Evolutionary conservation across 1,140 invertebrate species (phyloP).

Genomic region (Danaus melanippus): DNA sequence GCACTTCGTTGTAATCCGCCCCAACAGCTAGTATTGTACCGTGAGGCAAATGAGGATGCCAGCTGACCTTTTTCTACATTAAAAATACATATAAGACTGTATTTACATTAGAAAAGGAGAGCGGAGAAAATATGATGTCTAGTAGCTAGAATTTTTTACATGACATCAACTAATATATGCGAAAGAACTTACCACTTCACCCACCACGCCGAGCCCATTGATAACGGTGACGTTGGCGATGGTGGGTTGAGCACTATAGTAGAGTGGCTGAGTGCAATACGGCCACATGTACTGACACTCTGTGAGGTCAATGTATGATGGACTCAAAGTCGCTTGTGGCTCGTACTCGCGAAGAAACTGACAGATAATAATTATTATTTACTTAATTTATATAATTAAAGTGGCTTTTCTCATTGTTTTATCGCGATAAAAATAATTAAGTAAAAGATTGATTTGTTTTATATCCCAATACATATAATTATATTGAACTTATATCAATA

Average conservation of each 20-base stretch:
- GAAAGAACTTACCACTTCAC: slow-evolving; percentile 74
- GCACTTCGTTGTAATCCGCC: slow-evolving; percentile 82
- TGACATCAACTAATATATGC: not conserved
- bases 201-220: slow-evolving; percentile 91
- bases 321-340: slow-evolving; percentile 83
- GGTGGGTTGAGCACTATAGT: slow-evolving; percentile 87
- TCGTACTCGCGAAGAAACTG: slow-evolving; percentile 84
- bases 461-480: too few species aligned
- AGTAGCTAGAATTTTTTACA: too few species aligned
- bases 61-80: slow-evolving; percentile 76
- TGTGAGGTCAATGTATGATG: slow-evolving; percentile 91
- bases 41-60: slow-evolving; percentile 91
- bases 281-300: slow-evolving; percentile 99
- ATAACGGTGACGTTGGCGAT: slow-evolving; percentile 94
- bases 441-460: too few species aligned
- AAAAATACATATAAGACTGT: not conserved
- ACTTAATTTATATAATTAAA: too few species aligned
- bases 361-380: too few species aligned
- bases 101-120: not conserved
- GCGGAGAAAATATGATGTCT: too few species aligned
- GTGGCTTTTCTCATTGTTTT: too few species aligned
- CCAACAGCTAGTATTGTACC: slow-evolving; percentile 82
- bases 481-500: too few species aligned
- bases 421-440: too few species aligned
- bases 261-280: slow-evolving; percentile 96